Base-by-base conservation (phyloP, 1,140 invertebrate species). In the Camponotus vicinus region DNA sequence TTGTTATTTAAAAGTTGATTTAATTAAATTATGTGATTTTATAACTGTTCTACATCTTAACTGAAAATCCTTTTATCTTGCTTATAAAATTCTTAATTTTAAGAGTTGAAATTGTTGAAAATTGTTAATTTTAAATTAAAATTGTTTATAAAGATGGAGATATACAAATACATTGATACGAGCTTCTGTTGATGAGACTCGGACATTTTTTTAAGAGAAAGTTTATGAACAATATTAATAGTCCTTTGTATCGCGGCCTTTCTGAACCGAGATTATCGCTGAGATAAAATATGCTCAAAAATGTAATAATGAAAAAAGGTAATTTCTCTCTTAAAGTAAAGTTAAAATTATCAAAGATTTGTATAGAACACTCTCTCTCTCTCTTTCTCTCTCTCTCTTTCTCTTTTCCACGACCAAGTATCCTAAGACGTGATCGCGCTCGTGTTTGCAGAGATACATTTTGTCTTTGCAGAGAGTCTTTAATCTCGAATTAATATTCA, bases 381-480 rank as follows among this genome's bases (percentile, higher is more conserved):
- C 5, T 45, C 40, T 69, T n/a, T 15, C 2, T 61, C 40, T 69
- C 37, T 18, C 15, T 63, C 40, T 64, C 18, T 78, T 6, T 66
- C 66, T 73, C 67, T 73, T 42, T 63, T 40, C n/a, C 40, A 64
- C 85, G 88, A 89, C 88, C 88, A 89, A 89, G 32, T 89, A 89
- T 86, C 64, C 71, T 89, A 86, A 89, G 78, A 57, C 37, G 61
- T 61, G 76, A 82, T 71, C 61, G 61, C 63, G 40, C 49, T 40
- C 76, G 40, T 67, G 49, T 69, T 77, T 70, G 49, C 63, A 70
- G 69, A 52, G 85, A 66, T 82, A 80, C 75, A 57, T 52, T 85
- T 85, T 84, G 18, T 88, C 78, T 87, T 77, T 66, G 52, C 79
- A 89, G 66, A 34, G 40, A 80, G 40, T 83, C 32, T 7, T 83